phyloP scores from a whole-genome alignment of 2,797 vertebrate species.

The Discoglossus pictus region DNA sequence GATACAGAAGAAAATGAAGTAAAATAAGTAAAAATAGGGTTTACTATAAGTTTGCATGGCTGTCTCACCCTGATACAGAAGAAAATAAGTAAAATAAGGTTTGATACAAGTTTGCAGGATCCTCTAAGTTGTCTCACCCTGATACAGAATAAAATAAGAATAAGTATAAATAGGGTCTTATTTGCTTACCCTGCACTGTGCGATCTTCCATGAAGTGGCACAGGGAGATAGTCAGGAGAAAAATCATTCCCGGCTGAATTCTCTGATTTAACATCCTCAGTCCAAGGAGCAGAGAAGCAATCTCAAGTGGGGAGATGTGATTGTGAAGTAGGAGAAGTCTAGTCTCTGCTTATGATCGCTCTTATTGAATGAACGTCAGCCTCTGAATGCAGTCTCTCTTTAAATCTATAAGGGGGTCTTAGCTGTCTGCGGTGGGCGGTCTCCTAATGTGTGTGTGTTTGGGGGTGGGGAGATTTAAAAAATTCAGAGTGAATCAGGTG shows the following conservation, averaged over 20 bases:
- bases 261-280: constrained; percentile 88
- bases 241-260: constrained; percentile 85
- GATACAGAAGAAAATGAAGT: too few species aligned
- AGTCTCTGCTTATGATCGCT: constrained; percentile 81
- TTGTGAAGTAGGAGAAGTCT: constrained; percentile 70
- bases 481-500: constrained; percentile 94
- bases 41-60: too few species aligned
- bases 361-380: constrained; percentile 98
- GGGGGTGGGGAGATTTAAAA: constrained; percentile 90
- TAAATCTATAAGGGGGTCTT: constrained; percentile 99
- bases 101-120: too few species aligned
- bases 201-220: constrained; percentile 93
- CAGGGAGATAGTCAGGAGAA: constrained; percentile 84
- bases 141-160: constrained; percentile 44
- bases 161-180: constrained; percentile 34
- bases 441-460: constrained; percentile 81
- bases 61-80: too few species aligned
- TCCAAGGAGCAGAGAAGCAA: constrained; percentile 69
- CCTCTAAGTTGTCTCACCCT: too few species aligned
- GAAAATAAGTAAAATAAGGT: too few species aligned
- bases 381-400: constrained; percentile 97
- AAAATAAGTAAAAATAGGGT: too few species aligned
- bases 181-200: constrained; percentile 91
- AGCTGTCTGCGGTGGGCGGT: constrained; percentile 97
- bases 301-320: constrained; percentile 64